Percentiles rank a stretch among this genome's conserved stretches.
Conservation (phyloP, 2,888 invertebrate genomes). For the Drosophila monieri region DNA sequence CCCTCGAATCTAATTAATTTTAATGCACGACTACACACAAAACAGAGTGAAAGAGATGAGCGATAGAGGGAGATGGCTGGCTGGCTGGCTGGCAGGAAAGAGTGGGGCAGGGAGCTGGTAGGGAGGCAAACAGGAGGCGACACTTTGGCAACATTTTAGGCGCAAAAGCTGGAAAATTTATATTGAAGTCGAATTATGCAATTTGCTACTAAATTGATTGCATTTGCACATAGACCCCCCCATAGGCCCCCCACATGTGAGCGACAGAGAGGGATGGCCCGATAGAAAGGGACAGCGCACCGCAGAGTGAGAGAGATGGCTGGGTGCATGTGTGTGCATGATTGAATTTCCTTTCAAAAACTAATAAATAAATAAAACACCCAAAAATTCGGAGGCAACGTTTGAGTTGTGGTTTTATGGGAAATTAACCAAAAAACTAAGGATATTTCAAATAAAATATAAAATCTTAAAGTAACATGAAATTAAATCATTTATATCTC, state of each 20-base stretch:
- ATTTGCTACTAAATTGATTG: slow-evolving; percentile 77
- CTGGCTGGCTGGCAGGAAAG: too few species aligned
- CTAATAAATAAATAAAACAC: slow-evolving; percentile 39
- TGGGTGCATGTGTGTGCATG: slow-evolving; percentile 18
- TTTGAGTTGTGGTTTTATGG: slow-evolving; percentile 44
- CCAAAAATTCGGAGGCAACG: slow-evolving; percentile 48
- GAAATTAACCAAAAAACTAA: not conserved
- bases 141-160: slow-evolving; percentile 72
- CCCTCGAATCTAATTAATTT: slow-evolving; percentile 85
- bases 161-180: slow-evolving; percentile 63
- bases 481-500: too few species aligned
- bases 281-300: not conserved
- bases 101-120: not conserved
- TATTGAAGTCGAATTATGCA: slow-evolving; percentile 75
- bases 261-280: not conserved
- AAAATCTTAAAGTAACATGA: too few species aligned
- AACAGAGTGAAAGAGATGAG: not conserved
- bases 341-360: slow-evolving; percentile 47
- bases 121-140: slow-evolving; percentile 51
- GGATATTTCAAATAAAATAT: not conserved
- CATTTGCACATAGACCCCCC: slow-evolving; percentile 69
- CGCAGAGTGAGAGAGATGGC: not conserved
- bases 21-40: slow-evolving; percentile 82
- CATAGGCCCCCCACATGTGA: not conserved
- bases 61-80: too few species aligned